Conservation (phyloP, 2,888 invertebrate genomes). For the Drosophila kanekoi region DNA sequence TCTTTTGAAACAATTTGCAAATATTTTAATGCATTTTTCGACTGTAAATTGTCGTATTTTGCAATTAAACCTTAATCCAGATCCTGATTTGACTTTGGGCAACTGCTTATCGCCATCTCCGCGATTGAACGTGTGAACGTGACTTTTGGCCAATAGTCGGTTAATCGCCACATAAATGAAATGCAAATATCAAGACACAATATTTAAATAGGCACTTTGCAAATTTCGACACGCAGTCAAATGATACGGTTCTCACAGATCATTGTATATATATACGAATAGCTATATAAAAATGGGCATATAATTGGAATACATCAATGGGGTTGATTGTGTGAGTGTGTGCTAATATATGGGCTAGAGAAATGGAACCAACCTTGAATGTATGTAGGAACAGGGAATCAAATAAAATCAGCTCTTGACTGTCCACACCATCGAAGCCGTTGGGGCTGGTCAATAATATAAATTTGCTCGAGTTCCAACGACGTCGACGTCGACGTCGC, state of each 20-base stretch:
- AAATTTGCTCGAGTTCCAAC: conserved; percentile 38
- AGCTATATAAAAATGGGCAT: conserved; percentile 3
- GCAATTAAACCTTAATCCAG: neutral
- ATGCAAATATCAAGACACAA: conserved; percentile 14
- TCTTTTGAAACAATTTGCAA: too few relatives aligned
- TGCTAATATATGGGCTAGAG: too few relatives aligned
- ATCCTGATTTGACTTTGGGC: conserved; percentile 26
- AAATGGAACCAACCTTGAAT: conserved; percentile 24
- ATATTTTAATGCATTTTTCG: too few relatives aligned
- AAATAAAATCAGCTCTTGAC: conserved; percentile 24
- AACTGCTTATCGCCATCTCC: conserved; percentile 19
- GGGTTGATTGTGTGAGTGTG: too few relatives aligned
- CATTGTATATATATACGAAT: conserved; percentile 19
- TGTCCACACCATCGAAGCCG: conserved; percentile 22
- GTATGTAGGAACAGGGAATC: conserved; percentile 4
- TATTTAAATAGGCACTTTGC: conserved; percentile 34
- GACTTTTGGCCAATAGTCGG: conserved; percentile 30
- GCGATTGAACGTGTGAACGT: conserved; percentile 36
- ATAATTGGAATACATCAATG: conserved; percentile 13
- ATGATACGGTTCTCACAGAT: conserved; percentile 32
- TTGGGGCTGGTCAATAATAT: conserved; percentile 61
- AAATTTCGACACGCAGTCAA: conserved; percentile 45
- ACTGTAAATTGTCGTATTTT: neutral
- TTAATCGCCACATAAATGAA: conserved; percentile 38
- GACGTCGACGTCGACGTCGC: too few relatives aligned